These are phyloP conservation scores for Pitta sordida DNA, from an alignment of 2,113 vertebrate genomes.

Conservation along the genomic window DNA sequence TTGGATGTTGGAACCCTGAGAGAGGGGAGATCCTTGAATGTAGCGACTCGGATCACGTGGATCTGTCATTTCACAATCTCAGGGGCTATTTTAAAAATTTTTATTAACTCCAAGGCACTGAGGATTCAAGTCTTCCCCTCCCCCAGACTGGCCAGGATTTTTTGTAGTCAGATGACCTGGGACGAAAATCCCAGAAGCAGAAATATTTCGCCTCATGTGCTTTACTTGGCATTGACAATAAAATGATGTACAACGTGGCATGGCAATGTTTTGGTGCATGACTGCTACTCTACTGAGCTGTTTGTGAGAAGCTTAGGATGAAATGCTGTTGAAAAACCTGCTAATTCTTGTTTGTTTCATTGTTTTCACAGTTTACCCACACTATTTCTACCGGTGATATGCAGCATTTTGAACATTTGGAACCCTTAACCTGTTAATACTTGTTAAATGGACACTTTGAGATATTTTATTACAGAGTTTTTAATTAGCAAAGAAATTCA, in stretches of 20 bases:
- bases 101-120: neutral
- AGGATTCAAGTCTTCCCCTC: neutral
- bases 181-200: neutral
- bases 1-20: neutral
- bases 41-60: neutral
- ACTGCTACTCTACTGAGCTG: neutral
- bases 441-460: slow-evolving; percentile 77
- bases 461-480: slow-evolving; percentile 88
- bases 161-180: neutral
- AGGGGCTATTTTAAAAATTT: neutral
- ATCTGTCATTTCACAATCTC: neutral
- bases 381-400: slow-evolving; percentile 96
- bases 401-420: slow-evolving; percentile 66
- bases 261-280: neutral
- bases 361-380: slow-evolving; percentile 84
- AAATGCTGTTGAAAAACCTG: neutral
- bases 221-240: neutral
- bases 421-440: slow-evolving; percentile 70
- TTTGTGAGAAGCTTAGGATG: neutral
- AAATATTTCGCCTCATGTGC: neutral
- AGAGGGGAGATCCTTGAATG: neutral
- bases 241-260: neutral
- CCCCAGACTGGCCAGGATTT: neutral
- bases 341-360: neutral
- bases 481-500: slow-evolving; percentile 79